Conservation (phyloP, 2,113 vertebrate genomes). For the Limnothrissa miodon region DNA sequence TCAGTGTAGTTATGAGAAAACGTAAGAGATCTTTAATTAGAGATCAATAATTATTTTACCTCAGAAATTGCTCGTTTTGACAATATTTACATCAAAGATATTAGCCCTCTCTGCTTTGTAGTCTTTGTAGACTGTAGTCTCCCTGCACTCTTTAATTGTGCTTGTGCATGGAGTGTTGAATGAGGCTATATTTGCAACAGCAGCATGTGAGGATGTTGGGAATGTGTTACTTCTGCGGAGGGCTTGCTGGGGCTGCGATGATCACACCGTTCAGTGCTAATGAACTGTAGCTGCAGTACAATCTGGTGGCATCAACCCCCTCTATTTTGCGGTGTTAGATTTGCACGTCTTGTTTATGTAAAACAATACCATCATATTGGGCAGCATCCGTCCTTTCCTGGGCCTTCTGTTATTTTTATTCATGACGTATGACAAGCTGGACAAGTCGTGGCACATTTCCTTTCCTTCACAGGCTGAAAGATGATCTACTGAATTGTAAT, state of each 20-base stretch:
- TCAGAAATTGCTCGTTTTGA: too few species aligned
- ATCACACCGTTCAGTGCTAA: constrained; percentile 40
- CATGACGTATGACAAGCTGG: not conserved
- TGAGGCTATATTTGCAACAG: constrained; percentile 16
- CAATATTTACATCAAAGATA: too few species aligned
- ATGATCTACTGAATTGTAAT: not conserved
- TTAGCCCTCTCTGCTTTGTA: not conserved
- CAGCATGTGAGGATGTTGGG: not conserved
- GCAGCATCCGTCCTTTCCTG: not conserved
- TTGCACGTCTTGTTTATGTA: not conserved
- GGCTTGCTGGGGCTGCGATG: constrained; percentile 38
- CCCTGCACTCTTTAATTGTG: not conserved
- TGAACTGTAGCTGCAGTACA: constrained; percentile 17
- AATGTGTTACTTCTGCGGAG: constrained; percentile 16
- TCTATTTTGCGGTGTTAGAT: not conserved
- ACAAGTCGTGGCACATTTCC: not conserved
- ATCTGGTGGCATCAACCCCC: not conserved
- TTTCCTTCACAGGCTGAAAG: not conserved
- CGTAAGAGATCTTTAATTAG: too few species aligned
- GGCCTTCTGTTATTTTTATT: not conserved
- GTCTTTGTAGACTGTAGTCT: constrained; percentile 14
- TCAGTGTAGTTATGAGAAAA: too few species aligned
- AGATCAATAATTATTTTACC: too few species aligned
- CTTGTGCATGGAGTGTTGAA: constrained; percentile 19
- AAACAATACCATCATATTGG: not conserved